Percentiles rank a stretch among this genome's conserved stretches.
Conservation (phyloP, 2,888 invertebrate genomes). For the Deilephila porcellus region DNA sequence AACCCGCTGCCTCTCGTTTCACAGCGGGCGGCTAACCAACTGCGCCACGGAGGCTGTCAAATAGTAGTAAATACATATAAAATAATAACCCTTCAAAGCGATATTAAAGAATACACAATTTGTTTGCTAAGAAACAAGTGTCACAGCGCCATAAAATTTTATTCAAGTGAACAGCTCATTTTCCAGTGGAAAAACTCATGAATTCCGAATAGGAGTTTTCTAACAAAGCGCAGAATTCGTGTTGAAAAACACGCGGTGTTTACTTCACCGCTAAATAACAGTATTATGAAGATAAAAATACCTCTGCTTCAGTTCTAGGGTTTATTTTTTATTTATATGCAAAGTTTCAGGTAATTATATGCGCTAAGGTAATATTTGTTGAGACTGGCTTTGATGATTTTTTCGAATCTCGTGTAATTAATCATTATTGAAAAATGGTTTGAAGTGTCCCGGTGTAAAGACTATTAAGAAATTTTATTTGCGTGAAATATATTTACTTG, state of each 20-base stretch:
- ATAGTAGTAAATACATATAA: no score
- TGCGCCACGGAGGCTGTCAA: no score
- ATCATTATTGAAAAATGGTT: no score
- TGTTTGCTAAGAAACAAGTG: not conserved
- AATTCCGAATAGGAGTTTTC: slow-evolving; percentile 31
- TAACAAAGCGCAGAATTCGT: slow-evolving; percentile 3
- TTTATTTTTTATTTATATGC: not conserved
- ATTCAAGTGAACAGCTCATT: slow-evolving; percentile 19
- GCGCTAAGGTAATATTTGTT: no score
- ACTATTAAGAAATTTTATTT: not conserved
- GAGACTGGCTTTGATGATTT: no score
- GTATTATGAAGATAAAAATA: slow-evolving; percentile 14
- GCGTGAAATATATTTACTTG: no score
- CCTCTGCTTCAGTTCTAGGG: not conserved
- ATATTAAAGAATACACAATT: not conserved
- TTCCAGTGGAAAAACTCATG: slow-evolving; percentile 31
- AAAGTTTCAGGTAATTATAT: not conserved
- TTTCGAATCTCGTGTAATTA: no score
- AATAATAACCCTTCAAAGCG: not conserved
- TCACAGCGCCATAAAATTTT: not conserved
- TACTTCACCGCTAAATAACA: slow-evolving; percentile 1
- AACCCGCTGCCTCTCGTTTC: no score
- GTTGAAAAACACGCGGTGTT: not conserved
- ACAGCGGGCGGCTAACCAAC: no score
- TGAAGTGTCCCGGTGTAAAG: no score